These are phyloP conservation scores for Apostichopus japonicus DNA, from an alignment of 35 echinoderm and acorn worm species.

Conservation along the genomic window DNA sequence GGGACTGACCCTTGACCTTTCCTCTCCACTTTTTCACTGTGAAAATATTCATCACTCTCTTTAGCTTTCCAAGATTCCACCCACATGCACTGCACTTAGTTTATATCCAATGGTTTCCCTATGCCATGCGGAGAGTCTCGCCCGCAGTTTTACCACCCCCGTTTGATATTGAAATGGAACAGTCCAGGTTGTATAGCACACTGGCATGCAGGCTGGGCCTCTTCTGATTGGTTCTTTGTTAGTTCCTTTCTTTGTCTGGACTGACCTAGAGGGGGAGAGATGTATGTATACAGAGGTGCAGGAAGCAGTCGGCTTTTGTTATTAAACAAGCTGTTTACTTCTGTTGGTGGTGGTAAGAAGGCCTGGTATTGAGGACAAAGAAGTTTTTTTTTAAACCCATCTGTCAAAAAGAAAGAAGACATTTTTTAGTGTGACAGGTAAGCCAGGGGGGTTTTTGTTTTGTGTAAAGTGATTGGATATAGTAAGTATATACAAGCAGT, in stretches of 20 bases:
- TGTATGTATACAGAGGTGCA: conserved; percentile 12
- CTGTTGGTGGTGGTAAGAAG: conserved; percentile 41
- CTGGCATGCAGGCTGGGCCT: conserved; percentile 30
- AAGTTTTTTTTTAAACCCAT: conserved; percentile 41
- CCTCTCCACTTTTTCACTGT: no score
- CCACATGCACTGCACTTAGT: no score
- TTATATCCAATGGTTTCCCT: no score
- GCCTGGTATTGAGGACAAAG: conserved; percentile 37
- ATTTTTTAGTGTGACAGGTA: conserved; percentile 30
- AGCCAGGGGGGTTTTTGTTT: conserved; percentile 43
- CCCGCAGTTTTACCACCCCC: neutral
- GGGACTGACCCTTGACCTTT: no score
- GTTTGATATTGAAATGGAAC: conserved; percentile 19
- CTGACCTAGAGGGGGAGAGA: conserved; percentile 42
- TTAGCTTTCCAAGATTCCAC: neutral
- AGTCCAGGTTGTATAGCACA: conserved; percentile 25
- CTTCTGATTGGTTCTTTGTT: conserved; percentile 50
- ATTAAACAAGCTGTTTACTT: conserved; percentile 57
- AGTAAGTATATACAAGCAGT: neutral
- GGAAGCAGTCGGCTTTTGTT: conserved; percentile 45
- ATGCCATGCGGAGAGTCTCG: no score
- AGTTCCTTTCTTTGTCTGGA: conserved; percentile 29
- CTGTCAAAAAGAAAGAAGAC: conserved; percentile 17
- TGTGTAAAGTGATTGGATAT: conserved; percentile 13
- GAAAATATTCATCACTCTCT: neutral